phyloP scores from a whole-genome alignment of 2,888 invertebrate genomes.

The Sialis fuliginosa region DNA sequence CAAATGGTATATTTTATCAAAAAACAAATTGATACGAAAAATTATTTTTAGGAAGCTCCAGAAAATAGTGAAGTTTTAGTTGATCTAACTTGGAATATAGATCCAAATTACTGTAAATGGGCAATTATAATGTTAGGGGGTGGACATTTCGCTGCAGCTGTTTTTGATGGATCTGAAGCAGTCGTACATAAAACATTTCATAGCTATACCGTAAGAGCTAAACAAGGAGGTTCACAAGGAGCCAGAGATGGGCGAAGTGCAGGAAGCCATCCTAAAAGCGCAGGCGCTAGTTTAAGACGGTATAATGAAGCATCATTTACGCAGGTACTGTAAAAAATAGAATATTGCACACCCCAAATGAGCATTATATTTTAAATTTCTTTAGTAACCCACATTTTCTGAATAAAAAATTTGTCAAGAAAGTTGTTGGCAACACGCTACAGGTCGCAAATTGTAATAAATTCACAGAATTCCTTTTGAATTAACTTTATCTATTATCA shows the following conservation, averaged over 20 bases:
- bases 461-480: no score
- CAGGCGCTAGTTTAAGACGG: constrained; percentile 61
- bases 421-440: no score
- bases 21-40: no score
- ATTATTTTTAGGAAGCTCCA: constrained; percentile 18
- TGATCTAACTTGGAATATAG: constrained; percentile 16
- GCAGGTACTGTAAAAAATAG: constrained; percentile 30
- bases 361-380: no score
- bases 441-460: no score
- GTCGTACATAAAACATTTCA: constrained; percentile 67
- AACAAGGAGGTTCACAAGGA: constrained; percentile 64
- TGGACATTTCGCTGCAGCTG: constrained; percentile 63
- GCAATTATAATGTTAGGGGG: constrained; percentile 69
- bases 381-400: no score
- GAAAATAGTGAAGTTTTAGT: constrained; percentile 19
- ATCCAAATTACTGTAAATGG: constrained; percentile 35
- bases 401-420: no score
- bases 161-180: constrained; percentile 36
- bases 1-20: not conserved
- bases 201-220: constrained; percentile 66
- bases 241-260: constrained; percentile 39
- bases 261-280: constrained; percentile 52
- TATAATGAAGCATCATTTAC: constrained; percentile 61
- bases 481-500: no score
- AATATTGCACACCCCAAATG: not conserved